Conservation (phyloP, 2,888 invertebrate species). For the Rotaria sp. region DNA sequence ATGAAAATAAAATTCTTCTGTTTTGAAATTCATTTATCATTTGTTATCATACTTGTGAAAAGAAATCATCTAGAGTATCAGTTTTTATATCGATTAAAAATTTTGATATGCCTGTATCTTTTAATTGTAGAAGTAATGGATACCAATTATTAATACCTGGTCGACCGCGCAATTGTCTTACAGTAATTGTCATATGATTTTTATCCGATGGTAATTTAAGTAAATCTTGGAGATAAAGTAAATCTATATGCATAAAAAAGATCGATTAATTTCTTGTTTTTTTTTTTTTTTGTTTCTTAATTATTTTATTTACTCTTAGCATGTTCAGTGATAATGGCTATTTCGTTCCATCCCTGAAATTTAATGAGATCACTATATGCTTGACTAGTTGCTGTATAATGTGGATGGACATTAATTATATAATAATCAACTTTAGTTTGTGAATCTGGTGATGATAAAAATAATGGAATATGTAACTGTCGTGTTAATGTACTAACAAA, state of each 20-base stretch:
- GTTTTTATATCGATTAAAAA: slow-evolving; percentile 77
- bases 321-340: slow-evolving; percentile 79
- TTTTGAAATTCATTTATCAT: not conserved
- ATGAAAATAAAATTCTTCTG: slow-evolving; percentile 35
- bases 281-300: too few relatives aligned
- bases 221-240: slow-evolving; percentile 67
- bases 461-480: not conserved
- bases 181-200: slow-evolving; percentile 64
- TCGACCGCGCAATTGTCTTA: slow-evolving; percentile 66
- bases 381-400: slow-evolving; percentile 69
- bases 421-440: slow-evolving; percentile 69
- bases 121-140: slow-evolving; percentile 71
- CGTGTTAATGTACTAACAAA: not conserved
- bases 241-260: slow-evolving; percentile 57
- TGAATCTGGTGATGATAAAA: slow-evolving; percentile 38
- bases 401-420: slow-evolving; percentile 73
- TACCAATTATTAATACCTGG: slow-evolving; percentile 58
- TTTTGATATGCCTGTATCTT: slow-evolving; percentile 76
- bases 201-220: slow-evolving; percentile 65
- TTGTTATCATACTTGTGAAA: slow-evolving; percentile 68
- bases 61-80: slow-evolving; percentile 69
- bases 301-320: slow-evolving; percentile 63
- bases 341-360: slow-evolving; percentile 71
- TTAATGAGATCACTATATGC: slow-evolving; percentile 73
- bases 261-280: too few relatives aligned